Percentiles rank a stretch among this genome's conserved stretches.
Evolutionary conservation across 2,888 invertebrate genomes (phyloP).

Genomic region (Drosophila formosana): DNA sequence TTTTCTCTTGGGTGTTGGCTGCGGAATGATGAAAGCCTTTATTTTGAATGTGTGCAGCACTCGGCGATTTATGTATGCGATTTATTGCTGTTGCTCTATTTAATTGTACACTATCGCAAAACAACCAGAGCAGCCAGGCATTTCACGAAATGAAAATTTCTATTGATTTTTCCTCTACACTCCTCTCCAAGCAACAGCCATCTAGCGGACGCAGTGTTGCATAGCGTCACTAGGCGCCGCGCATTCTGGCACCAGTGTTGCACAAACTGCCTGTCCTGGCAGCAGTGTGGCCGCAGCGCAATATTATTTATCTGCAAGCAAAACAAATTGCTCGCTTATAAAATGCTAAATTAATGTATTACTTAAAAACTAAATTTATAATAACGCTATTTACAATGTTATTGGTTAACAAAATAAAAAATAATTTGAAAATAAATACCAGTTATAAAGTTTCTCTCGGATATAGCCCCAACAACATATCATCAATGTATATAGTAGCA

Average conservation of each 20-base stretch:
- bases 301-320: background rate
- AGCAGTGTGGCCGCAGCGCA: background rate
- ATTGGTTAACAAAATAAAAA: background rate
- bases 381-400: background rate
- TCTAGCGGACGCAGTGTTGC: constrained; percentile 54
- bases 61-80: constrained; percentile 46
- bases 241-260: constrained; percentile 22
- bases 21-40: constrained; percentile 61
- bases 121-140: constrained; percentile 67
- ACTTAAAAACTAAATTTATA: background rate
- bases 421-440: background rate
- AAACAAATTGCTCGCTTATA: no score
- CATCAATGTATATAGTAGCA: no score
- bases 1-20: constrained; percentile 70
- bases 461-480: no score
- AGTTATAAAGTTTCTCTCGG: no score
- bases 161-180: constrained; percentile 83
- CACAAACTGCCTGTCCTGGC: background rate
- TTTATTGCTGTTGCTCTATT: constrained; percentile 29
- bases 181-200: constrained; percentile 70
- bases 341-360: background rate
- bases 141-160: constrained; percentile 82
- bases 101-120: constrained; percentile 70
- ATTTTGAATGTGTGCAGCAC: constrained; percentile 29
- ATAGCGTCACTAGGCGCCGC: constrained; percentile 9